phyloP scores from a whole-genome alignment of 1,140 invertebrate species.

The Vollenhovia emeryi region DNA sequence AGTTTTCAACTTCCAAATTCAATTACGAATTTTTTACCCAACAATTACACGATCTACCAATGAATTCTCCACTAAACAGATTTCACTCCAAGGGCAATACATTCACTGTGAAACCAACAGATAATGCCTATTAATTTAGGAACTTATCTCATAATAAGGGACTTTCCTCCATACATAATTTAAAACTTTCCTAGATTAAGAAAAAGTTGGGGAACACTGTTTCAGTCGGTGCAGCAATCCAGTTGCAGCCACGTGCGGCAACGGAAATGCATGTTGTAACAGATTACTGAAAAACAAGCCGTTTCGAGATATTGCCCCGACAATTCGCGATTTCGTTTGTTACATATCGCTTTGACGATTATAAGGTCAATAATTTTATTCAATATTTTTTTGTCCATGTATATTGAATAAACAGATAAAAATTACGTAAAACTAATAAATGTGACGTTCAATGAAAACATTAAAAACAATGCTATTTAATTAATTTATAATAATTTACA shows the following conservation, averaged over 20 bases:
- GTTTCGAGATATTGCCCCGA: not conserved
- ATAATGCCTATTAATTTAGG: too few species aligned
- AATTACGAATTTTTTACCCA: too few species aligned
- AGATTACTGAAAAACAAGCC: conserved; percentile 14
- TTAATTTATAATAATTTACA: not conserved
- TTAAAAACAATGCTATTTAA: not conserved
- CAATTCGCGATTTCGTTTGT: not conserved
- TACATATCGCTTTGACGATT: not conserved
- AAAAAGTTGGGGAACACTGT: not conserved
- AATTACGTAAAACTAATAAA: not conserved
- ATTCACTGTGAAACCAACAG: too few species aligned
- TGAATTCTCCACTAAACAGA: too few species aligned
- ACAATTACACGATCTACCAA: too few species aligned
- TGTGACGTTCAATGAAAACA: not conserved
- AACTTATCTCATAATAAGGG: too few species aligned
- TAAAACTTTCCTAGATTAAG: not conserved
- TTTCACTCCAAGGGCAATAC: too few species aligned
- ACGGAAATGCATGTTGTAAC: conserved; percentile 30
- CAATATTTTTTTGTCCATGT: not conserved
- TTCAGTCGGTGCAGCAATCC: not conserved
- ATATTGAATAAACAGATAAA: not conserved
- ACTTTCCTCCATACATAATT: too few species aligned
- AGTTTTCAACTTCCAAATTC: too few species aligned
- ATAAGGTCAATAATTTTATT: not conserved
- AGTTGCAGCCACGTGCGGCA: conserved; percentile 5